Evolutionary conservation across 2,888 invertebrate genomes (phyloP).

Genomic region (Nomada flava): DNA sequence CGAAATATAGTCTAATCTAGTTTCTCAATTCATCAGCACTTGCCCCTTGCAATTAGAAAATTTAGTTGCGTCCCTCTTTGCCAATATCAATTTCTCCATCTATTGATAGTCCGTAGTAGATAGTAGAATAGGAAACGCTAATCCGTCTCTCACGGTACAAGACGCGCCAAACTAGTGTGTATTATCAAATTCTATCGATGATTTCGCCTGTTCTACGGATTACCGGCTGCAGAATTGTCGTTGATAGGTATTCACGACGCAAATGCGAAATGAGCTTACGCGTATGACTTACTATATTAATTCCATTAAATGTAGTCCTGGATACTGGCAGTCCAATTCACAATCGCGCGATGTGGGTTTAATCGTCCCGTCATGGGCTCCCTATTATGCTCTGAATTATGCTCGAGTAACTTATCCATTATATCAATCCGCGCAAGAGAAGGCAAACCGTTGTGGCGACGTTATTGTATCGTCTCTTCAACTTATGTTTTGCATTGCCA

Average conservation of each 20-base stretch:
- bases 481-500: no score
- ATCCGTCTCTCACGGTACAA: not conserved
- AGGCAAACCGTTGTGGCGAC: no score
- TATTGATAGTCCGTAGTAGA: not conserved
- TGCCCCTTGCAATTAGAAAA: no score
- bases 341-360: not conserved
- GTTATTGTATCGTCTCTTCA: no score
- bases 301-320: slow-evolving; percentile 20
- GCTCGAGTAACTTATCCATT: not conserved
- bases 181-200: slow-evolving; percentile 5
- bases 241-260: slow-evolving; percentile 3
- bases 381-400: no score
- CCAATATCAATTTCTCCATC: not conserved
- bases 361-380: no score
- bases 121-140: not conserved
- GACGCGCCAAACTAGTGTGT: not conserved
- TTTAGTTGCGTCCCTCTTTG: no score
- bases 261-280: slow-evolving; percentile 22
- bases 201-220: slow-evolving; percentile 8
- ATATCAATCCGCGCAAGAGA: no score
- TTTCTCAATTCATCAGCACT: no score
- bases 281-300: slow-evolving; percentile 17
- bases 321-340: slow-evolving; percentile 3
- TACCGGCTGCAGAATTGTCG: slow-evolving; percentile 4
- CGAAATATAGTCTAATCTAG: no score